Evolutionary conservation across 2,797 vertebrate genomes (phyloP), one percentile per base, ranked within the genome.

Genomic region (Gymnothorax javanicus): DNA sequence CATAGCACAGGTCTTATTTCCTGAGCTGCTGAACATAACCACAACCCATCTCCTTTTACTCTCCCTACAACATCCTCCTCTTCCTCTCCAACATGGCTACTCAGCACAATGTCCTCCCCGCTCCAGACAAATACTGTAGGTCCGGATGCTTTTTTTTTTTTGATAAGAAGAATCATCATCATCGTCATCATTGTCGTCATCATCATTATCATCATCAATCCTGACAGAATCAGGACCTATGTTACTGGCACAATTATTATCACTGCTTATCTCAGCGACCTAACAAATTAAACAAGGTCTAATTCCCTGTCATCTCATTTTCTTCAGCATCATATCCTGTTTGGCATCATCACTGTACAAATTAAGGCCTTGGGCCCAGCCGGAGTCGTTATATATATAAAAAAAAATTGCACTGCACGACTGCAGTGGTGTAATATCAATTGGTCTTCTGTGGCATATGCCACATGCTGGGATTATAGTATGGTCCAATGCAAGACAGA

Each of bases 331-430:
- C 94, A 92, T 93, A 94, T 87, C 92, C 92, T 93, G 90, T 90
- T 91, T 88, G 56, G 89, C 90, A 88, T 93, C 91, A 87, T 87
- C 88, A 91, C 88, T 87, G 91, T 91, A 87, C 92, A 93, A 95
- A 95, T 94, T 95, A 73, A 83, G 75, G 91, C 90, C 89, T 89
- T 56, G 86, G 89, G 91, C 93, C 93, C 91, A 90, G 91, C 90
- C 91, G 15, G 86, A 92, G 90, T 93, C 92, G 86, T 88, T 56
- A 84, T 33, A 84, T 43, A 75, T 84, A 88, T 92, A 92, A 91
- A 90, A 87, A 92, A 91, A 94, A 93, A 94, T 94, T 94, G 91
- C 92, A 92, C 91, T 92, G 89, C 86, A 87, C 88, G 90, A 89
- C 86, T 89, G 84, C 90, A 91, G 88, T 88, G 91, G 88, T 33